Base-by-base conservation (phyloP, 2,113 vertebrate species). In the Tupaia chinensis region DNA sequence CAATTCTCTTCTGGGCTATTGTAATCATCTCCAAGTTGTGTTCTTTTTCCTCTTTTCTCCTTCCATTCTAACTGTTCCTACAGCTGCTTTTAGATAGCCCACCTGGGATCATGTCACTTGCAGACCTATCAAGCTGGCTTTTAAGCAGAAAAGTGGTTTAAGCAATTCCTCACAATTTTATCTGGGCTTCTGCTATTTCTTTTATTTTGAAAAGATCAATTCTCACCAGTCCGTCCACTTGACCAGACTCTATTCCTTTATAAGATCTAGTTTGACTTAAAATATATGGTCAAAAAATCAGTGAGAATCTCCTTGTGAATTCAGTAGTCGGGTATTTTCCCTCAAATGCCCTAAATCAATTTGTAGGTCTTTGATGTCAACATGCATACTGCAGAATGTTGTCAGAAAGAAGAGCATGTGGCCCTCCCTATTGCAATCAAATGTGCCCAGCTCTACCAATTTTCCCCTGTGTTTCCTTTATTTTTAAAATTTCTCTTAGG, bases 171-270 rank as follows among this genome's bases (percentile, higher is more conserved):
- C 32, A 60, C 3, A 61, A 23, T 54, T 17, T 63, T 76, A 84
- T 58, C 63, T 84, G 73, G 23, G 29, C 14, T 84, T 56, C 77
- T 85, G 4, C 9, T 65, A 17, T 92, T 66, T 83, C 20, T 69
- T 84, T 89, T 84, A 56, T 89, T 95, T 96, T 63, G 15, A 72
- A 95, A 96, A 86, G 32, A 34, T 68, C 11, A 89, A 3, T 84
- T 95, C 23, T 76, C 15, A 96, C 27, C 25, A n/a, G 16, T 4
- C 5, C 14, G 90, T 90, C 61, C 25, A 87, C 23, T 84, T 90
- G 63, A 32, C 44, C 34, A 53, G 34, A 87, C 72, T 44, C 32
- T 77, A 91, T 56, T 44, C 9, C 72, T 19, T 44, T 34, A 69
- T 25, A 63, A 81, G 44, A 8, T 19, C 22, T 78, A 54, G 32